Conservation (phyloP, 2,888 invertebrate genomes). For the Euspilapteryx auroguttella region DNA sequence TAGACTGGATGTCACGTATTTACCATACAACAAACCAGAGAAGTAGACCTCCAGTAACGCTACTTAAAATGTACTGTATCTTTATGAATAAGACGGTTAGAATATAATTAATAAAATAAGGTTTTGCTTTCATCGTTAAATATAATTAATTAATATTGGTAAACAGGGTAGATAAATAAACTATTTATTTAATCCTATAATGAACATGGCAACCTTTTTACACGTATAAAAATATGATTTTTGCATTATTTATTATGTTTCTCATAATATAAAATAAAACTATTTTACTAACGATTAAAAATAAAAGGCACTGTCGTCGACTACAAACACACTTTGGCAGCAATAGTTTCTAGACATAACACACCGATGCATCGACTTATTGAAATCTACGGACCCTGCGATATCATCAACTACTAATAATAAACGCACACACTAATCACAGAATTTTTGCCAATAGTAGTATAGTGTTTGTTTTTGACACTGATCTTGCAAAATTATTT, state of each 20-base stretch:
- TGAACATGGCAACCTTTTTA: constrained; percentile 58
- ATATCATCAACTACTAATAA: constrained; percentile 18
- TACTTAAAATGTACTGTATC: too few relatives aligned
- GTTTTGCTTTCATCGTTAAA: constrained; percentile 14
- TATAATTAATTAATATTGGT: constrained; percentile 16
- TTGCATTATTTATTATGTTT: constrained; percentile 41
- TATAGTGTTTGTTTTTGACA: constrained; percentile 44
- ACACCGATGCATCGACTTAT: too few relatives aligned
- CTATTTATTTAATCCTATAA: neutral
- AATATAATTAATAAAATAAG: constrained; percentile 6
- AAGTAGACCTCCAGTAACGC: too few relatives aligned
- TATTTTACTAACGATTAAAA: constrained; percentile 38
- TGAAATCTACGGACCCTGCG: constrained; percentile 21
- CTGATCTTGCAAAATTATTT: constrained; percentile 30
- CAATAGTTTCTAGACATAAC: constrained; percentile 39
- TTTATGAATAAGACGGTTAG: too few relatives aligned
- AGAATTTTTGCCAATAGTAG: constrained; percentile 51
- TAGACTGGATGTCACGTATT: too few relatives aligned
- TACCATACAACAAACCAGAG: too few relatives aligned
- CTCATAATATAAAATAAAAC: constrained; percentile 36
- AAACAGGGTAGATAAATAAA: too few relatives aligned
- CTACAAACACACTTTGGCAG: constrained; percentile 64
- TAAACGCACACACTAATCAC: constrained; percentile 42
- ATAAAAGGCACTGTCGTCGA: constrained; percentile 59
- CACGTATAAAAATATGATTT: constrained; percentile 55